Conservation (phyloP, 2,888 invertebrate genomes). For the Zaprionus obscuricornis region DNA sequence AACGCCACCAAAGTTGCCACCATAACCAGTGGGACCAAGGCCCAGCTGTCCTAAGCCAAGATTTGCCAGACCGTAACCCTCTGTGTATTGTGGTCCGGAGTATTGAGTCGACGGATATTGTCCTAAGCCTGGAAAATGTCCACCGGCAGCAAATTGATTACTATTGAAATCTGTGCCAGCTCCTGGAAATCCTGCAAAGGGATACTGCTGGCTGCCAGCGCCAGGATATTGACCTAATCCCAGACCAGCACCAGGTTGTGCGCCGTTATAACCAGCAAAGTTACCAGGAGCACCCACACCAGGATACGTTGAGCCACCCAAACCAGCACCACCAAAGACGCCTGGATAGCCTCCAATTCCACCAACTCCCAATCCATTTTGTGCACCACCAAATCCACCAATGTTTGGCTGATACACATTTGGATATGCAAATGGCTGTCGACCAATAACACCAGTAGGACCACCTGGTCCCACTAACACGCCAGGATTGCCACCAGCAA, state of each 20-base stretch:
- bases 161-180: slow-evolving; percentile 46
- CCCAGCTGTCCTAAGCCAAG: slow-evolving; percentile 45
- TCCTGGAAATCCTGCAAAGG: slow-evolving; percentile 39
- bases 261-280: slow-evolving; percentile 27
- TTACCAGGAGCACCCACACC: slow-evolving; percentile 5
- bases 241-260: slow-evolving; percentile 26
- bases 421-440: slow-evolving; percentile 53
- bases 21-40: slow-evolving; percentile 33
- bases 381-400: slow-evolving; percentile 54
- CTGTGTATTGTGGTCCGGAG: slow-evolving; percentile 65
- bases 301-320: slow-evolving; percentile 25
- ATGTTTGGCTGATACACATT: slow-evolving; percentile 48
- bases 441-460: slow-evolving; percentile 83
- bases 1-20: slow-evolving; percentile 17
- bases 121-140: slow-evolving; percentile 56
- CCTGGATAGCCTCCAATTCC: slow-evolving; percentile 45
- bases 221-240: slow-evolving; percentile 34
- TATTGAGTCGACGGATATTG: slow-evolving; percentile 51
- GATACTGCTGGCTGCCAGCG: slow-evolving; percentile 10
- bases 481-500: slow-evolving; percentile 64
- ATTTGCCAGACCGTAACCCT: slow-evolving; percentile 71
- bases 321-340: slow-evolving; percentile 26
- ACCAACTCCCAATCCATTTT: slow-evolving; percentile 52
- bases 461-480: slow-evolving; percentile 84
- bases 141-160: slow-evolving; percentile 50